Evolutionary conservation across 2,797 vertebrate genomes (phyloP), one percentile per base, ranked within the genome.

Genomic region (Diplodus sargus): DNA sequence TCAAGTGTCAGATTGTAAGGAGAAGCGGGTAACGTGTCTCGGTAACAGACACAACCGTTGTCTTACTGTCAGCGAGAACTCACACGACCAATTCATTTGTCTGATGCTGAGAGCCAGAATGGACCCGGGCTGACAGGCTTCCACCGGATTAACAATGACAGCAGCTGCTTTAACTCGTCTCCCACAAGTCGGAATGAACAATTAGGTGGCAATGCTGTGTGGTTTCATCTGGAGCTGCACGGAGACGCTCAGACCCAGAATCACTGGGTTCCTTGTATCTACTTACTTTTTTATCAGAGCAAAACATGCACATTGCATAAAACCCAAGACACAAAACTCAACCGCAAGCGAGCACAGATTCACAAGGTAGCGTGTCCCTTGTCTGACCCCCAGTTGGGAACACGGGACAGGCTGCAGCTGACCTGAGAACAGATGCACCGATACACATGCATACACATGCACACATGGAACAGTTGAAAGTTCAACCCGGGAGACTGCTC

Each of bases 71-170:
- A 84, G 62, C 28, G 43, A 70, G 61, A 80, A 78, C 73, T 83
- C 74, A 80, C 83, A 79, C 77, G 63, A 59, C 60, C 83, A 83
- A 76, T 87, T 89, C 71, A 62, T 77, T 81, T 74, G 53, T 83
- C 83, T 85, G 74, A 81, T 78, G 75, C 51, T 78, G 79, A 81
- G 72, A 84, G 79, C 64, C 74, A 62, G 79, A 87, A 86, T 78
- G 78, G 78, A 77, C 70, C 70, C 34, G 43, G 28, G 70, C 64
- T 74, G 79, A 85, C 81, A 80, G 82, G 66, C 85, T 80, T 85
- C 84, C 63, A 76, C 76, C 51, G 78, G 82, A 87, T 90, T 87
- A 89, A 79, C 83, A 74, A 66, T 76, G 78, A 88, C 88, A 85
- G 74, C 85, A 79, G 82, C 67, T 52, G 42, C 78, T 87, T 76